phyloP scores from a whole-genome alignment of 2,113 vertebrate genomes.

The Nothobranchius kuhntae region DNA sequence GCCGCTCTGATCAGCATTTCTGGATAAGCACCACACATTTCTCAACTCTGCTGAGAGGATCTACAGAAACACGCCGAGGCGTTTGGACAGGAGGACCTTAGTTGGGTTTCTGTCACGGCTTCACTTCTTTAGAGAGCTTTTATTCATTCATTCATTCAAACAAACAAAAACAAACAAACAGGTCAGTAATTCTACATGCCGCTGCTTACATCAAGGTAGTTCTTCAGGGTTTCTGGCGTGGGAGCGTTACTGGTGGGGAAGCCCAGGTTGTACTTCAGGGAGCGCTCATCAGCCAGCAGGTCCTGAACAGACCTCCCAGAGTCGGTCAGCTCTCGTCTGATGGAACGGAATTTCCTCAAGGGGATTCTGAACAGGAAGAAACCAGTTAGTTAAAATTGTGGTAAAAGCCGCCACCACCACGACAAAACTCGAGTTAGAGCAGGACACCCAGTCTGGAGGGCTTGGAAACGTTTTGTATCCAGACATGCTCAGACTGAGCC shows the following conservation, averaged over 20 bases:
- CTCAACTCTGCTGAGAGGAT: conserved; percentile 8
- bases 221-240: conserved; percentile 88
- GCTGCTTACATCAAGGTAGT: conserved; percentile 89
- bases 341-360: conserved; percentile 86
- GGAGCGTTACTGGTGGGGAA: conserved; percentile 71
- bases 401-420: too few species aligned
- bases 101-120: conserved; percentile 14
- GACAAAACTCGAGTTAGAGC: too few species aligned
- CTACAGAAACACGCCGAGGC: conserved; percentile 8
- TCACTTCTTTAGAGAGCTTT: neutral
- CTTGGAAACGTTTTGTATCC: too few species aligned
- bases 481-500: too few species aligned
- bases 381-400: too few species aligned
- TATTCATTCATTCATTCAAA: too few species aligned
- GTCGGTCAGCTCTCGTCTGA: conserved; percentile 81
- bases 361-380: conserved; percentile 79
- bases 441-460: too few species aligned
- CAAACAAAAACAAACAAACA: neutral
- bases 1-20: neutral
- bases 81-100: conserved; percentile 33
- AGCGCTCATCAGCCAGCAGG: conserved; percentile 57
- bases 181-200: conserved; percentile 3
- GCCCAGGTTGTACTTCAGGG: conserved; percentile 83
- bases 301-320: conserved; percentile 74
- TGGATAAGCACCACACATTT: neutral